Base-by-base conservation (phyloP, 2,888 invertebrate species). In the Hylaea fasciaria region DNA sequence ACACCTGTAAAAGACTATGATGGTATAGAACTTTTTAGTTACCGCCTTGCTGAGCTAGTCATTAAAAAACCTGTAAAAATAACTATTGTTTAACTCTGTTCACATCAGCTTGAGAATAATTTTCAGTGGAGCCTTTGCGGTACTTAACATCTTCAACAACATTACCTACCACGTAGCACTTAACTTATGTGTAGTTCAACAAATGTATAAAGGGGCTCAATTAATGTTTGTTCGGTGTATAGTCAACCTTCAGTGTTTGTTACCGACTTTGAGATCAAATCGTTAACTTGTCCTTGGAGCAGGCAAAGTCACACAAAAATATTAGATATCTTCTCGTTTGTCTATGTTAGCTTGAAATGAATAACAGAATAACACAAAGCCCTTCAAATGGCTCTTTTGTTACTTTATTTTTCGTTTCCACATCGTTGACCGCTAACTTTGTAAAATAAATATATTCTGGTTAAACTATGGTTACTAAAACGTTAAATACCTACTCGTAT, bases 261-360 rank as follows among this genome's bases (percentile, higher is more conserved):
- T 46, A 29, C 55, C 29, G 48, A 28, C 41, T 43, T 56, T 56
- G 48, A 56, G 48, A 56, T 43, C 41, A 49, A 43, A 48, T 56
- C 56, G 48, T 49, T 43, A 44, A 56, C 48, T 43, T 47, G 35
- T 37, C 32, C 28, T 37, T 37, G 37, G n/a, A 37, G 22, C 2
- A 22, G 22, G n/a, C n/a, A 11, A 37, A 37, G 37, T n/a, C 37
- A n/a, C n/a, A 37, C 37, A 37, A 11, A 32, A 41, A 29, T 55
- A 41, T 17, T 47, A 47, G 54, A 39, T 54, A 39, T 54, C 8
- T 46, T 2, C 37, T 37, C 4, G 4, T 37, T 37, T 37, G 11
- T n/a, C 10, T 37, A 2, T 8, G 32, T 32, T 32, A 32, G 3
- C 32, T 32, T 32, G 32, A 10, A 32, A 2, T 32, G 32, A 8